Conservation (phyloP, 1,140 invertebrate genomes). For the Scaptomyza hsui region DNA sequence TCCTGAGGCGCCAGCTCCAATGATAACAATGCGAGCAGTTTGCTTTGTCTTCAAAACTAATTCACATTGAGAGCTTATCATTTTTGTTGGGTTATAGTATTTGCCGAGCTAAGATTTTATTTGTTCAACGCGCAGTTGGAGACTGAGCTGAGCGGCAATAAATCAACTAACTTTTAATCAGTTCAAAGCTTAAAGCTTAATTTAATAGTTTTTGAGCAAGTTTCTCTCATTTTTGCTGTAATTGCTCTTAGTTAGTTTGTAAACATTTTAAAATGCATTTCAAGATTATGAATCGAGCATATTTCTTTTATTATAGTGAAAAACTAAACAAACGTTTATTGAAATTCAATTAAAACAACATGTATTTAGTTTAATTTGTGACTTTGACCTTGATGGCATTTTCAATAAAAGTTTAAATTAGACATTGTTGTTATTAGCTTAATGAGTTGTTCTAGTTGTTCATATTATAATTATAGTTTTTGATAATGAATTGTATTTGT, state of each 20-base stretch:
- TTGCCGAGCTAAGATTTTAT: not conserved
- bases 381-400: not conserved
- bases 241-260: not conserved
- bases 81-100: not conserved
- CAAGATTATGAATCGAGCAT: not conserved
- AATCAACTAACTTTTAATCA: not conserved
- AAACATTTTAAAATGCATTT: not conserved
- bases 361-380: not conserved
- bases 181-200: not conserved
- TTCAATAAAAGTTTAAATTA: not conserved
- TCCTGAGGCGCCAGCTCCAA: conserved; percentile 86
- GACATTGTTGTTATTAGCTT: not conserved
- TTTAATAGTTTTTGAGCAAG: not conserved
- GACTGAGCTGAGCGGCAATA: not conserved
- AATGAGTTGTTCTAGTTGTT: conserved; percentile 5
- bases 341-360: not conserved
- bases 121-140: not conserved
- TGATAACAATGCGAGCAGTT: conserved; percentile 84
- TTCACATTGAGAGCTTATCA: conserved; percentile 1
- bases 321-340: not conserved
- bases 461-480: not conserved
- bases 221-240: not conserved
- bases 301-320: not conserved
- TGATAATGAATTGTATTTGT: not conserved
- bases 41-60: conserved; percentile 35